Conservation (phyloP, 1,140 invertebrate genomes). For the Bombus pascuorum region DNA sequence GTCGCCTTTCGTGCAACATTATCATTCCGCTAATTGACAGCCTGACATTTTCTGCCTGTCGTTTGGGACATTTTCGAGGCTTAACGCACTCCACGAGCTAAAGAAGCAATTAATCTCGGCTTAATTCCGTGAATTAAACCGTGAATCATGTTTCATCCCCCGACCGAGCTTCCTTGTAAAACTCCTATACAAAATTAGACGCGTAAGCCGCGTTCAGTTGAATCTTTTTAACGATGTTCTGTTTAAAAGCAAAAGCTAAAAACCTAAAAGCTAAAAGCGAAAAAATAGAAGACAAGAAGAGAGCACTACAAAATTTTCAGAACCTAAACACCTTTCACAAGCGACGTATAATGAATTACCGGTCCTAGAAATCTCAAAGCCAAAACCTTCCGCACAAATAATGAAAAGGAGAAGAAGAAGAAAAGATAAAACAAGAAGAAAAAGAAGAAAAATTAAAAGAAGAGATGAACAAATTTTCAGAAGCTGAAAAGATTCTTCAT, state of each 20-base stretch:
- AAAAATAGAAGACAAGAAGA: background rate
- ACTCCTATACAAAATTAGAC: background rate
- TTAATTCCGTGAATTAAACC: conserved; percentile 6
- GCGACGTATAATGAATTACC: too few species aligned
- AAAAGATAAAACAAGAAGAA: too few species aligned
- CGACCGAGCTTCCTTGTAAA: background rate
- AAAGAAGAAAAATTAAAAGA: background rate
- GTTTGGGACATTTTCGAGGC: conserved; percentile 44
- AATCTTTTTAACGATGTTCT: background rate
- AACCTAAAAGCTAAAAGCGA: too few species aligned
- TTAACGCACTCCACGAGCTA: conserved; percentile 46
- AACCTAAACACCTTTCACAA: too few species aligned
- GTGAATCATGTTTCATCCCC: conserved; percentile 8
- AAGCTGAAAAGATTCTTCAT: background rate
- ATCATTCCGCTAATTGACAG: conserved; percentile 64
- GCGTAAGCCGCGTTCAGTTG: background rate
- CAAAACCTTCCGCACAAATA: background rate
- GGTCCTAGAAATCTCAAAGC: too few species aligned
- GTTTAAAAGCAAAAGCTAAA: too few species aligned
- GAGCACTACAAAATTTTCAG: background rate
- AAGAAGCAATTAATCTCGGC: conserved; percentile 32
- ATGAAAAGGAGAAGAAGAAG: too few species aligned
- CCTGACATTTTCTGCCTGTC: conserved; percentile 56
- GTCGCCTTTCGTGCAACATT: conserved; percentile 40
- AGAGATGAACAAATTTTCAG: too few species aligned